phyloP scores from a whole-genome alignment of 1,140 invertebrate genomes.

The Belonocnema kinseyi region DNA sequence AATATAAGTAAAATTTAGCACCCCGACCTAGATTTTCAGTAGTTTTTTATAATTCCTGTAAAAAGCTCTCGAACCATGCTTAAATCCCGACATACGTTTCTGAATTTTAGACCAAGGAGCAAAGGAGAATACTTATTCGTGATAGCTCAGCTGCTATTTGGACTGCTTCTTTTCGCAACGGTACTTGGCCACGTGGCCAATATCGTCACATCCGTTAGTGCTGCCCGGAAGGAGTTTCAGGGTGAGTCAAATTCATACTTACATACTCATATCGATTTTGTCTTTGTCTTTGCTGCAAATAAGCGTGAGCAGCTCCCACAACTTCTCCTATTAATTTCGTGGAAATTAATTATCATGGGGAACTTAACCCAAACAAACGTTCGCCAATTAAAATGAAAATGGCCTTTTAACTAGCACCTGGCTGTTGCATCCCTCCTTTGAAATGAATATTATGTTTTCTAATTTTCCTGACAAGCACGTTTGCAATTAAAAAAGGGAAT shows the following conservation, averaged over 20 bases:
- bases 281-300: background rate
- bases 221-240: slow-evolving; percentile 96
- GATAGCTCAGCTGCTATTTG: slow-evolving; percentile 92
- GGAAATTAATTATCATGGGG: slow-evolving; percentile 2
- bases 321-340: slow-evolving; percentile 8
- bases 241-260: slow-evolving; percentile 79
- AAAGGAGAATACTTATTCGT: slow-evolving; percentile 95
- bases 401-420: background rate
- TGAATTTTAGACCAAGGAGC: slow-evolving; percentile 82
- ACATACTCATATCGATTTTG: slow-evolving; percentile 1
- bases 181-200: slow-evolving; percentile 96
- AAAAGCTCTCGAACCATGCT: background rate
- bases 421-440: background rate
- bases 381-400: slow-evolving; percentile 12
- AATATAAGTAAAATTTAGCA: too few species aligned
- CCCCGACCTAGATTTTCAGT: too few species aligned
- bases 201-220: slow-evolving; percentile 96
- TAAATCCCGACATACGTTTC: slow-evolving; percentile 8
- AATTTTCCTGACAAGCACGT: background rate
- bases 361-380: background rate
- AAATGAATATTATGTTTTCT: background rate
- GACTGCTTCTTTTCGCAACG: slow-evolving; percentile 92
- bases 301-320: background rate
- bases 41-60: too few species aligned
- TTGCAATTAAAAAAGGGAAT: background rate